Conservation (phyloP, 2,888 invertebrate species). For the Dolichopus griseipennis region DNA sequence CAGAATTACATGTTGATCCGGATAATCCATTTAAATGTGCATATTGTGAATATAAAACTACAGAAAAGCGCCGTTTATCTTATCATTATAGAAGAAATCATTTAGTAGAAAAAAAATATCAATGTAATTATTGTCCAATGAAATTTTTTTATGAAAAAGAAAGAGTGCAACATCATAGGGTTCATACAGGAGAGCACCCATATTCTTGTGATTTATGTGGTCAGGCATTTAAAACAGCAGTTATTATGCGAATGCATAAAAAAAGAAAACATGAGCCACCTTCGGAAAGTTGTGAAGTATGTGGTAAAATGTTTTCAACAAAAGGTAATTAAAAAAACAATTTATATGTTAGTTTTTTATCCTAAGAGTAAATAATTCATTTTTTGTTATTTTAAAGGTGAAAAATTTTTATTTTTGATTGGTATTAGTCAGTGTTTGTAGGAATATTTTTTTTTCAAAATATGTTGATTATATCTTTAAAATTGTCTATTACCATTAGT, state of each 20-base stretch:
- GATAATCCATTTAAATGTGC: constrained; percentile 1
- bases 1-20: background rate
- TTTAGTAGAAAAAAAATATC: background rate
- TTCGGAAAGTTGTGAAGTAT: background rate
- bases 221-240: background rate
- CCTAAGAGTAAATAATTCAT: background rate
- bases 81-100: constrained; percentile 4
- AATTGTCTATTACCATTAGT: too few species aligned
- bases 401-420: background rate
- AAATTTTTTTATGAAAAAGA: background rate
- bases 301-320: background rate
- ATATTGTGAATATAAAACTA: background rate
- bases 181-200: background rate
- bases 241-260: constrained; percentile 1
- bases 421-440: too few species aligned
- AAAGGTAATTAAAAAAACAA: background rate
- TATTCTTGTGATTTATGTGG: background rate
- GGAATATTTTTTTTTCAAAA: too few species aligned
- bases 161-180: constrained; percentile 1
- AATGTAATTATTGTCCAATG: constrained; percentile 4
- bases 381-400: background rate
- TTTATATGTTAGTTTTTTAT: background rate
- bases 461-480: too few species aligned
- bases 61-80: background rate
- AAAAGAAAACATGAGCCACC: background rate